These are phyloP conservation scores for Nothocercus nigrocapillus DNA, from an alignment of 2,113 vertebrate genomes.

Conservation along the genomic window DNA sequence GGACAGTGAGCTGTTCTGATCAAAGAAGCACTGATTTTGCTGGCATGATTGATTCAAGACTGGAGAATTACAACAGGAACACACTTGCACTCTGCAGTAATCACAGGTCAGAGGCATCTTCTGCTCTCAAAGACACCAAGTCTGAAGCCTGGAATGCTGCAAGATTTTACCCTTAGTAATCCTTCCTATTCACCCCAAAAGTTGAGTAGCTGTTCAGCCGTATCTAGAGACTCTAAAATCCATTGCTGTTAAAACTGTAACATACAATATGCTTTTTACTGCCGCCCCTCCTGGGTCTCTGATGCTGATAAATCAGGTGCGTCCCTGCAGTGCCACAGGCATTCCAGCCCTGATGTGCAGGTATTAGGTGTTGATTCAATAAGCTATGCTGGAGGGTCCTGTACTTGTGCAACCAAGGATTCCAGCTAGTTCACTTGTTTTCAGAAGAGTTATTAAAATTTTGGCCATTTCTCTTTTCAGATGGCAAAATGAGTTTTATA, in stretches of 20 bases:
- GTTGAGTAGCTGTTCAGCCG: background rate
- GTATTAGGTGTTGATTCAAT: background rate
- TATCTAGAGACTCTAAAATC: background rate
- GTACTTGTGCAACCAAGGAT: background rate
- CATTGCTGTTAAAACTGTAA: background rate
- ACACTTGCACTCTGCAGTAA: background rate
- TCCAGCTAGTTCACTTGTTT: background rate
- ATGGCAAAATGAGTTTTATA: background rate
- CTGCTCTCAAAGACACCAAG: background rate
- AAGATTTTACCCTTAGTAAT: background rate
- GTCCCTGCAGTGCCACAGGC: background rate
- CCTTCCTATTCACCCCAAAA: background rate
- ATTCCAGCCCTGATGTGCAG: background rate
- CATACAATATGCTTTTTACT: background rate
- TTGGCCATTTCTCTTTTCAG: background rate
- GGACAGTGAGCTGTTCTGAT: slow-evolving; percentile 51
- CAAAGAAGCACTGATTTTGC: slow-evolving; percentile 29
- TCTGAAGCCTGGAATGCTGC: background rate
- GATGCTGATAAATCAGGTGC: background rate
- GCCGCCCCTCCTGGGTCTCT: background rate
- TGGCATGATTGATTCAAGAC: slow-evolving; percentile 50
- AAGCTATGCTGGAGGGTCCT: background rate
- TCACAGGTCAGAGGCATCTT: background rate
- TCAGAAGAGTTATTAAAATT: background rate
- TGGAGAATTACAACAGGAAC: slow-evolving; percentile 1